A percentile compares a stretch with the other conserved stretches of the same genome.
Conservation (phyloP, 2,888 invertebrate genomes). For the Axea sp. region DNA sequence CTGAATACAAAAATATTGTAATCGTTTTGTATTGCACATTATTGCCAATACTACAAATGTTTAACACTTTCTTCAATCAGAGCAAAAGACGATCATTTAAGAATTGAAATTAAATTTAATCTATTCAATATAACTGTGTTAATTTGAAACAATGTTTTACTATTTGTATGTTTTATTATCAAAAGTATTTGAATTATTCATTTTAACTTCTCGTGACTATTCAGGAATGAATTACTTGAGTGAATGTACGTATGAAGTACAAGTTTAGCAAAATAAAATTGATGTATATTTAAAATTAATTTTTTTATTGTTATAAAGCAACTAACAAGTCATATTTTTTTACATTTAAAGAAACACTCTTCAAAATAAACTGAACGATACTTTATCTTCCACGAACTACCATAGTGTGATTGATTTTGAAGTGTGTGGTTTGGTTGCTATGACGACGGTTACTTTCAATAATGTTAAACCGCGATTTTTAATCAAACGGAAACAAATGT, state of each 20-base stretch:
- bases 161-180: slow-evolving; percentile 8
- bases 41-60: not conserved
- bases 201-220: slow-evolving; percentile 8
- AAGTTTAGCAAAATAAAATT: not conserved
- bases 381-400: slow-evolving; percentile 1
- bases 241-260: not conserved
- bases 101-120: slow-evolving; percentile 9
- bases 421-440: slow-evolving; percentile 69
- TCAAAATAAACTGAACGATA: slow-evolving; percentile 10
- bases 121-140: not conserved
- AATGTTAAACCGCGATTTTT: no score
- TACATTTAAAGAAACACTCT: not conserved
- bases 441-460: slow-evolving; percentile 63
- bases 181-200: slow-evolving; percentile 14
- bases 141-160: not conserved
- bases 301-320: not conserved
- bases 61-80: not conserved
- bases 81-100: slow-evolving; percentile 43
- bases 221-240: not conserved
- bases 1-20: not conserved
- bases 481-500: no score
- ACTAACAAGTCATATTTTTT: slow-evolving; percentile 3
- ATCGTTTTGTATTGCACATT: not conserved
- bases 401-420: slow-evolving; percentile 71
- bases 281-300: no score